Conservation (phyloP, 2,113 vertebrate species). For the Anhinga rufa region DNA sequence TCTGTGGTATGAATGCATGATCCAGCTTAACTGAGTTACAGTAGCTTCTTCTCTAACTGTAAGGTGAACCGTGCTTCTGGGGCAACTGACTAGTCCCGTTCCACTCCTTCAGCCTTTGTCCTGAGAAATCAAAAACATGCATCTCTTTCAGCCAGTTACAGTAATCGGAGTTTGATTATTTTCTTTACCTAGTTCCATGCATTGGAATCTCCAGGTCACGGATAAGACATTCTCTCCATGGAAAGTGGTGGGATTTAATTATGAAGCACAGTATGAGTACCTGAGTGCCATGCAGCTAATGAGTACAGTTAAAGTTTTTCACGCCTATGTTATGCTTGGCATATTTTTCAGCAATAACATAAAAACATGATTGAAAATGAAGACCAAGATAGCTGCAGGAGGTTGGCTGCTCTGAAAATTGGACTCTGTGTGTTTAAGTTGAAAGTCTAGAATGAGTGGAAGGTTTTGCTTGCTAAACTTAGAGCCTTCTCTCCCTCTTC, state of each 20-base stretch:
- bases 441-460: background rate
- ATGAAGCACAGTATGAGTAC: background rate
- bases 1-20: background rate
- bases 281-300: background rate
- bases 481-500: background rate
- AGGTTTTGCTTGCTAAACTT: background rate
- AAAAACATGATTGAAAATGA: background rate
- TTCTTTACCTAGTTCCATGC: background rate
- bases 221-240: background rate
- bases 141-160: background rate
- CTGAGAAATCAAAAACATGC: background rate
- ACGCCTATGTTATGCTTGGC: background rate
- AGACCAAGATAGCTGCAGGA: background rate
- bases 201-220: background rate
- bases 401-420: background rate
- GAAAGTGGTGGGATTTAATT: background rate
- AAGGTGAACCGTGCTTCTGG: background rate
- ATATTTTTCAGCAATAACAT: background rate
- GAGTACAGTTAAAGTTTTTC: background rate
- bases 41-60: background rate
- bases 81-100: background rate
- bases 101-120: background rate
- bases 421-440: background rate
- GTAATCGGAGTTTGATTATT: background rate
- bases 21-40: background rate